Percentiles rank a stretch among this genome's conserved stretches.
These are phyloP conservation scores for Ardeotis arabs DNA, from an alignment of 2,113 vertebrate species.

Conservation along the genomic window DNA sequence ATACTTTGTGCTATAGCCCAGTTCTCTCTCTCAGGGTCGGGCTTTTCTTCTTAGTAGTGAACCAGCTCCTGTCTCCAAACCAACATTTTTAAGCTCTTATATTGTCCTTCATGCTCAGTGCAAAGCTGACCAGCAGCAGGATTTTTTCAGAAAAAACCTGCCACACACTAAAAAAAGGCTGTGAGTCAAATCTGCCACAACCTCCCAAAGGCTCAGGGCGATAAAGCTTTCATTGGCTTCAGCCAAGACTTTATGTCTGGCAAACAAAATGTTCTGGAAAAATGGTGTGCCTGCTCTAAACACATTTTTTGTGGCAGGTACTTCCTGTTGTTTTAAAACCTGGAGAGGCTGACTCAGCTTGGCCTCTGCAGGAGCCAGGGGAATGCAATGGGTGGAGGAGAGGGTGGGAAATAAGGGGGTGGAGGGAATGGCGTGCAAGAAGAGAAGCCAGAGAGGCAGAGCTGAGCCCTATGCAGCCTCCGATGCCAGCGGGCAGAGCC, in stretches of 20 bases:
- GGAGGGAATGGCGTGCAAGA: neutral
- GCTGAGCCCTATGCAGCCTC: accelerated
- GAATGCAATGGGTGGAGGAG: accelerated
- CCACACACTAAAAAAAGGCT: neutral
- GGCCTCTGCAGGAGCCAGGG: neutral
- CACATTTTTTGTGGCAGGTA: neutral
- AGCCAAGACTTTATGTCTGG: neutral
- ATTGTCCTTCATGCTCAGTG: neutral
- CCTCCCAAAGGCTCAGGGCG: neutral
- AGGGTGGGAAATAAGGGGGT: neutral
- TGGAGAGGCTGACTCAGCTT: neutral
- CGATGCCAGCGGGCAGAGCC: accelerated
- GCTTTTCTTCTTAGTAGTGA: neutral
- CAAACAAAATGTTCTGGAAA: neutral
- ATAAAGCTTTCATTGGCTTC: neutral
- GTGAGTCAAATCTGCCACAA: neutral
- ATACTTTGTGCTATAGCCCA: neutral
- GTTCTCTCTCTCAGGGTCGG: neutral
- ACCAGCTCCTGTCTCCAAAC: neutral
- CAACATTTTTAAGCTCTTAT: accelerated
- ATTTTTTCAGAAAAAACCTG: neutral
- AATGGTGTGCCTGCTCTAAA: neutral
- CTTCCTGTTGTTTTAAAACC: neutral
- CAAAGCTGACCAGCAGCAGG: neutral
- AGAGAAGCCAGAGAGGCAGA: neutral